phyloP scores from a whole-genome alignment of 2,797 vertebrate species.

The Arnoldichthys spilopterus region DNA sequence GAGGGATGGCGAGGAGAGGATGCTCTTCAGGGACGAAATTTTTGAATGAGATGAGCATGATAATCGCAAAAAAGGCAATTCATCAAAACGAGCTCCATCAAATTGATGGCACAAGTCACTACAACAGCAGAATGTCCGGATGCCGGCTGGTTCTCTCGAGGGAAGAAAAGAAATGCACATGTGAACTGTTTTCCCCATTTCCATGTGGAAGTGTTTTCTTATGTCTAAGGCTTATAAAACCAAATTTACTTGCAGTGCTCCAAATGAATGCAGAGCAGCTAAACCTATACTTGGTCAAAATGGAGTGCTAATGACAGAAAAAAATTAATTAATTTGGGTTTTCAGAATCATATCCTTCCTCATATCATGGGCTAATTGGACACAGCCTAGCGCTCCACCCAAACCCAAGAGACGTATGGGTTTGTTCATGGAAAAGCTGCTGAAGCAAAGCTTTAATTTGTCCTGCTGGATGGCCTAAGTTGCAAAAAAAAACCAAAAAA shows the following conservation, averaged over 20 bases:
- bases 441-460: conserved; percentile 41
- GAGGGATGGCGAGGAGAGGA: conserved; percentile 12
- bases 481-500: conserved; percentile 24
- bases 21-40: conserved; percentile 41
- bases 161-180: conserved; percentile 9
- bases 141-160: conserved; percentile 6
- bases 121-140: conserved; percentile 33
- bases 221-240: conserved; percentile 5
- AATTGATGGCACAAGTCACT: conserved; percentile 20
- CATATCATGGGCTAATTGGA: conserved; percentile 43
- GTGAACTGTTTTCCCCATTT: conserved; percentile 37
- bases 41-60: conserved; percentile 41
- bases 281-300: conserved; percentile 27
- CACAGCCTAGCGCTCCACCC: conserved; percentile 35
- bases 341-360: conserved; percentile 45
- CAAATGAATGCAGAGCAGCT: conserved; percentile 11
- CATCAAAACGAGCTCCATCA: conserved; percentile 29
- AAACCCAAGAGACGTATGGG: conserved; percentile 28
- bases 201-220: conserved; percentile 8
- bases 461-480: conserved; percentile 40
- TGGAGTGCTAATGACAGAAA: conserved; percentile 27
- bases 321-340: background rate
- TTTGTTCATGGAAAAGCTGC: conserved; percentile 43
- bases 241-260: conserved; percentile 14
- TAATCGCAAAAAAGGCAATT: conserved; percentile 33